These are phyloP conservation scores for Hemaris fuciformis DNA, from an alignment of 2,888 invertebrate species.

Conservation along the genomic window DNA sequence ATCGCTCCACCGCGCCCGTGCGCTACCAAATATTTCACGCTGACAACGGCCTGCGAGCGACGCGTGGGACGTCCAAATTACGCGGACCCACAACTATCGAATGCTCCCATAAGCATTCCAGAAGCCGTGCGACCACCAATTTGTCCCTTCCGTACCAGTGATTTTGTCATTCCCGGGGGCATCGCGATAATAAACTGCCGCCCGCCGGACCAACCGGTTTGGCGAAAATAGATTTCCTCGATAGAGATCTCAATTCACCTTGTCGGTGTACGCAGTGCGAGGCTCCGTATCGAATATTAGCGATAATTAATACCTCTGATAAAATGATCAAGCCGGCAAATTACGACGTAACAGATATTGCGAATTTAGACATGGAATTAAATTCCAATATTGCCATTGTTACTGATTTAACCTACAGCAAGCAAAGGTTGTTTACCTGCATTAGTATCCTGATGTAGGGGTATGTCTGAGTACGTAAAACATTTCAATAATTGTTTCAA, in stretches of 20 bases:
- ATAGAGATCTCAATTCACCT: constrained; percentile 30
- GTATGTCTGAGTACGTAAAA: too few species aligned
- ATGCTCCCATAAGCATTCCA: constrained; percentile 56
- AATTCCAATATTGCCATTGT: background rate
- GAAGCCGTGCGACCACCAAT: constrained; percentile 59
- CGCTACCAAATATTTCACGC: constrained; percentile 72
- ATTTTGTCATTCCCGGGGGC: constrained; percentile 55
- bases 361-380: background rate
- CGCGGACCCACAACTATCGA: constrained; percentile 51
- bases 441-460: too few species aligned
- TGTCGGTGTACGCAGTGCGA: constrained; percentile 16
- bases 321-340: background rate
- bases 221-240: constrained; percentile 48
- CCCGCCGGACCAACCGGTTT: constrained; percentile 35
- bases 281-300: constrained; percentile 12
- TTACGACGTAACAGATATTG: background rate
- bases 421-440: too few species aligned
- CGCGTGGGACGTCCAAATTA: constrained; percentile 58
- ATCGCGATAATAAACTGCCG: constrained; percentile 47
- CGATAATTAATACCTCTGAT: constrained; percentile 2
- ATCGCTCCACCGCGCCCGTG: constrained; percentile 55
- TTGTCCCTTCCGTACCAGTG: constrained; percentile 69
- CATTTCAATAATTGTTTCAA: too few species aligned
- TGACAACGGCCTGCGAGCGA: constrained; percentile 43
- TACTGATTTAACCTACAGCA: background rate